Percentiles rank a stretch among this genome's conserved stretches.
Evolutionary conservation across 2,797 vertebrate genomes (phyloP).

Genomic region (Manis javanica): DNA sequence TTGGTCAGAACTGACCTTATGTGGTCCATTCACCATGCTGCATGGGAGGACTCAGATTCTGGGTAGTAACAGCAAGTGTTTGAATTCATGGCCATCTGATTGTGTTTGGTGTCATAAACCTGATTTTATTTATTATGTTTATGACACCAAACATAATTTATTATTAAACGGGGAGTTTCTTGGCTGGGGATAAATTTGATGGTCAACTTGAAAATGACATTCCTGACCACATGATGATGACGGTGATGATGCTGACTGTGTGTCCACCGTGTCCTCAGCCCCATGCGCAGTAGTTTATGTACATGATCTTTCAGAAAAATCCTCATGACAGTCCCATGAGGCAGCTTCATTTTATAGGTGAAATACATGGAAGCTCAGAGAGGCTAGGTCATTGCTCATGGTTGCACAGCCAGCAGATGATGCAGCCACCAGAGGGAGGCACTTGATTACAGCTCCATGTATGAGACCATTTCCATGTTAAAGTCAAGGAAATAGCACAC

Average conservation of each 20-base stretch:
- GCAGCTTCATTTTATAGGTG: neutral
- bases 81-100: neutral
- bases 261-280: neutral
- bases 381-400: neutral
- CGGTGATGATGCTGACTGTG: neutral
- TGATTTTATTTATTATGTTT: no score
- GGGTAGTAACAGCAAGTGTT: neutral
- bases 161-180: neutral
- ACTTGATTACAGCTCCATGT: neutral
- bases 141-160: no score
- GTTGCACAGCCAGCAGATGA: neutral
- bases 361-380: neutral
- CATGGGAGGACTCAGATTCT: neutral
- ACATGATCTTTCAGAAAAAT: neutral
- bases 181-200: neutral
- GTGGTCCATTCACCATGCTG: neutral
- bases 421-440: neutral
- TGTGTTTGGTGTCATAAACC: neutral
- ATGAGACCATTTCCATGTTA: neutral
- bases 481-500: neutral
- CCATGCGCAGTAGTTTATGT: neutral
- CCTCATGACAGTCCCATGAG: neutral
- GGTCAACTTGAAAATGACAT: neutral
- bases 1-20: conserved; percentile 10
- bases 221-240: neutral